Conservation (phyloP, 2,888 invertebrate genomes). For the Agrochola circellaris region DNA sequence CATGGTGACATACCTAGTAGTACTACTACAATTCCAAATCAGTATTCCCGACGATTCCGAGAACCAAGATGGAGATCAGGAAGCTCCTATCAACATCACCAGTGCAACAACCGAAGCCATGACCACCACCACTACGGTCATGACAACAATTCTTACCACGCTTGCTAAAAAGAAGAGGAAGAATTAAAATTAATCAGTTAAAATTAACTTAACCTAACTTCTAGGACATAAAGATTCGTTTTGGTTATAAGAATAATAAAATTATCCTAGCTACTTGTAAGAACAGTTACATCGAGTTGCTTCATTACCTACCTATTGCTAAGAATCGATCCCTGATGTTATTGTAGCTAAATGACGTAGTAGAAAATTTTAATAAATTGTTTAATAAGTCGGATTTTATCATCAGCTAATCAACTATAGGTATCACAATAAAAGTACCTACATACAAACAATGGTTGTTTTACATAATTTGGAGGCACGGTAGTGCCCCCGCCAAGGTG, state of each 20-base stretch:
- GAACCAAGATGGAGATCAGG: conserved; percentile 58
- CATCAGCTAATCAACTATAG: neutral
- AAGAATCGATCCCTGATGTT: neutral
- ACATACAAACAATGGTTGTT: neutral
- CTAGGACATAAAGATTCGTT: neutral
- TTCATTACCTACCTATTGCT: neutral
- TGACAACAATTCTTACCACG: conserved; percentile 82
- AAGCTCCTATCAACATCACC: conserved; percentile 65
- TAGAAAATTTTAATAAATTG: neutral
- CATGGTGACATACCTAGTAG: conserved; percentile 94
- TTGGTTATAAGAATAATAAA: neutral
- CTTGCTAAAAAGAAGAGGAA: conserved; percentile 84
- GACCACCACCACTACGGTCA: conserved; percentile 75
- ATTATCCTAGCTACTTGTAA: neutral
- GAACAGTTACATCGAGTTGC: conserved; percentile 1
- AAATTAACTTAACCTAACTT: neutral
- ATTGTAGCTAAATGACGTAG: neutral
- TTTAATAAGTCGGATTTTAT: neutral
- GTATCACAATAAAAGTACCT: neutral
- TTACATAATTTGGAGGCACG: too few relatives aligned
- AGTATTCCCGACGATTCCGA: conserved; percentile 92
- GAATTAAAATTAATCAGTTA: conserved; percentile 63
- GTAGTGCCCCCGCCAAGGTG: too few relatives aligned
- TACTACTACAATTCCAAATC: conserved; percentile 94
- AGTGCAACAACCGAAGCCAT: conserved; percentile 70